Evolutionary conservation across 2,797 vertebrate genomes (phyloP), one percentile per base, ranked within the genome.

Genomic region (Apogon hyalosoma): DNA sequence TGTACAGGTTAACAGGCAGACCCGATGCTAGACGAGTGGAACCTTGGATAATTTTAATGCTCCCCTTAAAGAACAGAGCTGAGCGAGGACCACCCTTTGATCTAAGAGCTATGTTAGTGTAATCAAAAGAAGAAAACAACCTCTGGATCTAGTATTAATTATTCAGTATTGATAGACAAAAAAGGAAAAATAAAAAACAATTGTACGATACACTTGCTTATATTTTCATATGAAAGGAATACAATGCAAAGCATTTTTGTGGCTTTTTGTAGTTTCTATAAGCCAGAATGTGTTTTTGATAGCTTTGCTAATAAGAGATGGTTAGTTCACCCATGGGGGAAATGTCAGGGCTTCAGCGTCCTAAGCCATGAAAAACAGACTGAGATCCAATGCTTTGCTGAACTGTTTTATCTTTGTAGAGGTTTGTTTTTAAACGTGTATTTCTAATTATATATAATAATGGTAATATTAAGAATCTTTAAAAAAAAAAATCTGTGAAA

Each of bases 401-500:
- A 97, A 96, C 95, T 96, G 96, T 96, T 97, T 97, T 96, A 96
- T 96, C 95, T 96, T 97, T 96, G 96, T 97, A 96, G 95, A 97
- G 95, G 96, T 97, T 97, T 92, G 95, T 96, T 97, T 97, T 96
- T 96, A 96, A 97, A 97, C 94, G 96, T 98, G 97, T 97, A 98
- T 99, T 98, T 99, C 96, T 99, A 98, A 98, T 96, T 97, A 97
- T 98, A 98, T 97, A 97, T 94, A 94, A 97, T 97, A 97, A 97
- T 94, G 95, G 96, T 95, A 95, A 95, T 97, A 99, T 98, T 98
- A 98, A 97, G 96, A 97, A 97, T 97, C 96, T 97, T 97, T 96
- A 94, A 95, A 94, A 96, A 92, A 93, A 96, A 95, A 96, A 97
- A 98, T 98, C 97, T 98, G 97, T 98, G 97, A 99, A 99, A 98